Evolutionary conservation across 2,113 vertebrate genomes (phyloP).

Genomic region (Alectura lathami): DNA sequence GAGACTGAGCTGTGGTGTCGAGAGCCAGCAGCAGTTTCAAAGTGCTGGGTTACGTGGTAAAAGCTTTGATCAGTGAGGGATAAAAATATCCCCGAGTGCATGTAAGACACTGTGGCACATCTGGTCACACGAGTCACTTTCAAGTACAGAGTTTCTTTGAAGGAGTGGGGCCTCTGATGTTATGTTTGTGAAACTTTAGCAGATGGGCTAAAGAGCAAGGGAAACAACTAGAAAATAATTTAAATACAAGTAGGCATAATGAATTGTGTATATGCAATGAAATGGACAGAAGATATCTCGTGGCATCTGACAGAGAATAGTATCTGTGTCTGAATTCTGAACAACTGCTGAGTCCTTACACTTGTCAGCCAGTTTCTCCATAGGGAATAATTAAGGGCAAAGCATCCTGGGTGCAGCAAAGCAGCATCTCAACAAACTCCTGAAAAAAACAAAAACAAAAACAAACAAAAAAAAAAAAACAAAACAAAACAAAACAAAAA

Average conservation of each 20-base stretch:
- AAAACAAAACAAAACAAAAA: too few relatives aligned
- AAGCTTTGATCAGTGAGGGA: neutral
- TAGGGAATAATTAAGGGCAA: neutral
- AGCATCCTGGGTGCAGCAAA: neutral
- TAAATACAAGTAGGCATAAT: neutral
- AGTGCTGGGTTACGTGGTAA: neutral
- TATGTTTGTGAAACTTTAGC: neutral
- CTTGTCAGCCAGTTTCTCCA: neutral
- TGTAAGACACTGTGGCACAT: neutral
- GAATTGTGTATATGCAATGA: neutral
- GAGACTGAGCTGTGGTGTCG: neutral
- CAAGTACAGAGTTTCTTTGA: neutral
- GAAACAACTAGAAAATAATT: neutral
- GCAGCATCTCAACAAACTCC: neutral
- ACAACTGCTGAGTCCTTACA: neutral
- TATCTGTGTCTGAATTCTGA: neutral
- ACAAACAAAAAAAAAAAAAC: neutral
- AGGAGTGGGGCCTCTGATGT: neutral
- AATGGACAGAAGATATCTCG: neutral
- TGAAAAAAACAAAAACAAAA: too few relatives aligned
- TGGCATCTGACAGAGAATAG: neutral
- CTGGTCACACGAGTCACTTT: neutral
- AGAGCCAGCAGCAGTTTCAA: neutral
- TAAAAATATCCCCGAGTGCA: neutral
- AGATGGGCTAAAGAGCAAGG: neutral